phyloP scores from a whole-genome alignment of 2,113 vertebrate species.

The Myiozetetes cayanensis region DNA sequence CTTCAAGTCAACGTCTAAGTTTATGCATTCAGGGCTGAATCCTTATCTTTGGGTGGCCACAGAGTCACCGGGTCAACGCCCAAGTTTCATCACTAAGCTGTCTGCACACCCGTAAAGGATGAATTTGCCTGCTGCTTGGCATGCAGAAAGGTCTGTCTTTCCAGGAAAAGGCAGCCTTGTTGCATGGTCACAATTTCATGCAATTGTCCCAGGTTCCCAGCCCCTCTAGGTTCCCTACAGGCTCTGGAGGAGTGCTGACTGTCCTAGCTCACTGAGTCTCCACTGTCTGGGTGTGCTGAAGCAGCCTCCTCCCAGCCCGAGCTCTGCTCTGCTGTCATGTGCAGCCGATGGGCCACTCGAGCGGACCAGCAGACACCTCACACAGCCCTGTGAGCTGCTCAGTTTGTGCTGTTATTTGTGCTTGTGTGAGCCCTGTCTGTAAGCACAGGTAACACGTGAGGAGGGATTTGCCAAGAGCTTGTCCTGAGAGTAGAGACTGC shows the following conservation, averaged over 20 bases:
- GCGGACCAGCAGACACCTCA: neutral
- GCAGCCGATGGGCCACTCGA: neutral
- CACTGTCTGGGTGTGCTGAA: neutral
- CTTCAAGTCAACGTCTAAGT: neutral
- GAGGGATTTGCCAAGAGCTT: neutral
- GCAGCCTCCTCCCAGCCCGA: neutral
- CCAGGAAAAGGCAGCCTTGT: neutral
- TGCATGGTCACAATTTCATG: neutral
- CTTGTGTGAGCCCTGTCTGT: neutral
- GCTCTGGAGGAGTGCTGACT: neutral
- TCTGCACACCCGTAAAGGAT: neutral
- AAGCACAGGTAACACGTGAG: neutral
- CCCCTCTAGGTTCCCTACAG: neutral
- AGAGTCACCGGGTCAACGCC: fast-evolving
- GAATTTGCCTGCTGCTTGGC: neutral
- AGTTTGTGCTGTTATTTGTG: neutral
- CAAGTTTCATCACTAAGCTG: neutral
- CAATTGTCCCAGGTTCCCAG: neutral
- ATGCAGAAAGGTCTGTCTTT: neutral
- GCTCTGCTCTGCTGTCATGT: neutral
- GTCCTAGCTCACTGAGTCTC: neutral
- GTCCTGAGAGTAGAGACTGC: neutral
- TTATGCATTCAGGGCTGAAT: neutral
- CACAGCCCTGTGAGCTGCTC: neutral
- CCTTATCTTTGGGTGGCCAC: neutral